Percentiles rank a stretch among this genome's conserved stretches.
Conservation (phyloP, 1,140 invertebrate species). For the Chelonus insularis region DNA sequence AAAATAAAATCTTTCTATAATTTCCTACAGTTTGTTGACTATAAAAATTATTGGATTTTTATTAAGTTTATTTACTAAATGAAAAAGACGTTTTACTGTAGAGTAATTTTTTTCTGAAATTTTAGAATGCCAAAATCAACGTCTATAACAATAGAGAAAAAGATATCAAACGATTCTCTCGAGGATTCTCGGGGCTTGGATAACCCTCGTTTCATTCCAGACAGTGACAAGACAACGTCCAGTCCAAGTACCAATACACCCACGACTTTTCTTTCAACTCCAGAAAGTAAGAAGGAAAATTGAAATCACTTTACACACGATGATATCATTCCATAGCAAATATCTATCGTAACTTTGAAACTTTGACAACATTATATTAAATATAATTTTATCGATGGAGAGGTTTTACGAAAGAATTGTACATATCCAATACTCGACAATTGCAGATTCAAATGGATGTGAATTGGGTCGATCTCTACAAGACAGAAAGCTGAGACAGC, state of each 20-base stretch:
- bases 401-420: not conserved
- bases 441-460: slow-evolving; percentile 23
- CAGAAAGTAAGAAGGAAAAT: slow-evolving; percentile 38
- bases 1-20: too few species aligned
- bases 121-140: slow-evolving; percentile 23
- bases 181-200: slow-evolving; percentile 36
- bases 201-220: slow-evolving; percentile 46
- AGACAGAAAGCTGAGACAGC: slow-evolving; percentile 41
- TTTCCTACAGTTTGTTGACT: too few species aligned
- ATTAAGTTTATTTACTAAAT: too few species aligned
- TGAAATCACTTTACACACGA: not conserved
- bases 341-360: not conserved
- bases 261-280: slow-evolving; percentile 25
- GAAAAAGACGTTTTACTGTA: too few species aligned
- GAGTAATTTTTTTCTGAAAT: slow-evolving; percentile 31
- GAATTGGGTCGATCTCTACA: slow-evolving; percentile 28
- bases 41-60: too few species aligned
- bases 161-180: slow-evolving; percentile 28
- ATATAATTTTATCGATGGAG: not conserved
- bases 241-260: slow-evolving; percentile 36
- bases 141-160: slow-evolving; percentile 32
- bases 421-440: not conserved
- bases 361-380: not conserved
- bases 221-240: slow-evolving; percentile 39
- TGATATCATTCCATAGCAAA: not conserved